Evolutionary conservation across 30 jellyfish, hydroid and myxozoan species (phyloP), one percentile per base, ranked within the genome.

Genomic region (Kudoa iwatai): DNA sequence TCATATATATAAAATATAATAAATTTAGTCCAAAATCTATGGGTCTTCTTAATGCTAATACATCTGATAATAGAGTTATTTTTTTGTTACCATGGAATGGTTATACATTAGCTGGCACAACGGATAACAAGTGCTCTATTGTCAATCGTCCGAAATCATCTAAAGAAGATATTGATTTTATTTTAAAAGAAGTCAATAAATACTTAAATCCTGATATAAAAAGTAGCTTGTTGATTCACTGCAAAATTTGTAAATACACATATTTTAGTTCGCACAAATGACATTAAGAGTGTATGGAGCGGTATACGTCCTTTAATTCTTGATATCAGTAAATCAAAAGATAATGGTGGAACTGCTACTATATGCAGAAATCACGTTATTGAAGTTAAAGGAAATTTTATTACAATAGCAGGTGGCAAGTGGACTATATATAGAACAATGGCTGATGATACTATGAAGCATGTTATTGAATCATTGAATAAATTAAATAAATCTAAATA

Each of bases 1-100:
- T n/a, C 10, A 42, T 21, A 4, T 17, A 21, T 36, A n/a, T 9
- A n/a, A 30, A 30, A 10, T 30, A n/a, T 30, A 30, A n/a, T 30
- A n/a, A 30, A 30, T 34, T n/a, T 24, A 62, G 96, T 36, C 83
- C 96, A 21, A 58, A 47, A 19, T 39, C 47, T 45, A 58, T 62
- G 67, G 96, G 96, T 19, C 53, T 77, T 13, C 53, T 77, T 2
- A 88, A 77, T 39, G 88, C 96, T 22, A 59, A 61, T 20, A 77
- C 96, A 30, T 62, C 83, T 48, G 89, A 81, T 52, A 88, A 88
- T 2, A 62, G 99, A 33, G 90, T 81, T 10, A 59, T 81, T 17
- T 81, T 81, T 63, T 57, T 81, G 48, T 55, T 81, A 15, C 99
- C 99, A 0, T 81, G 99, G 99, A 85, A 81, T 57, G 99, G 99